phyloP scores from a whole-genome alignment of 2,113 vertebrate genomes.

The Osmerus mordax region DNA sequence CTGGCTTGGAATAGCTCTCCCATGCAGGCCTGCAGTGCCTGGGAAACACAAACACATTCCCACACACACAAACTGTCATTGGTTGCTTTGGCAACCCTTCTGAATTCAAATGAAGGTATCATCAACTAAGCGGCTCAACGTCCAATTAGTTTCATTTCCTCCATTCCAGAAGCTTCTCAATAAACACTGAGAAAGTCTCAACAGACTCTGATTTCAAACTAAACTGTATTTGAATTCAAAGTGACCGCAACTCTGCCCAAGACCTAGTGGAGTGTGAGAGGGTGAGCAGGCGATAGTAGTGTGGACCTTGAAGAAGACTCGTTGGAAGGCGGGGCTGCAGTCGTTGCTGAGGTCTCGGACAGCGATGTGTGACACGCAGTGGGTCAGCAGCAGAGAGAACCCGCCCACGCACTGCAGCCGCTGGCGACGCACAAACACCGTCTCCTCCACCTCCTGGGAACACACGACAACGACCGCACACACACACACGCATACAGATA shows the following conservation, averaged over 20 bases:
- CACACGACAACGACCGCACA: neutral
- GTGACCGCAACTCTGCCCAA: neutral
- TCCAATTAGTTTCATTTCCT: too few species aligned
- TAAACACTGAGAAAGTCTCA: neutral
- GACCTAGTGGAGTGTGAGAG: too few species aligned
- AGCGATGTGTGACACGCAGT: slow-evolving; percentile 77
- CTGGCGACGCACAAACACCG: slow-evolving; percentile 74
- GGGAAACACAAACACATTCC: neutral
- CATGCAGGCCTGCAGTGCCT: slow-evolving; percentile 78
- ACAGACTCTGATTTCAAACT: neutral
- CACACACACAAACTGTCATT: neutral
- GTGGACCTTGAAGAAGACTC: slow-evolving; percentile 81
- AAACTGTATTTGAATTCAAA: neutral
- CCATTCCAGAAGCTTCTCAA: neutral
- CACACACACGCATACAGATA: neutral
- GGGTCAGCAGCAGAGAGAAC: slow-evolving; percentile 81
- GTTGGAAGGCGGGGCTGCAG: slow-evolving; percentile 70
- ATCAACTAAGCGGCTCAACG: too few species aligned
- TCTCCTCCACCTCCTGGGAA: slow-evolving; percentile 69
- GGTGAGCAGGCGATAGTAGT: too few species aligned
- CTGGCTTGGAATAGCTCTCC: slow-evolving; percentile 73
- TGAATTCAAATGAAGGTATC: too few species aligned
- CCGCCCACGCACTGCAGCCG: slow-evolving; percentile 77
- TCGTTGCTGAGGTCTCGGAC: slow-evolving; percentile 66
- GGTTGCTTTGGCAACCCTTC: neutral